Evolutionary conservation across 2,888 invertebrate species (phyloP).

Genomic region (Acrobasis suavella): DNA sequence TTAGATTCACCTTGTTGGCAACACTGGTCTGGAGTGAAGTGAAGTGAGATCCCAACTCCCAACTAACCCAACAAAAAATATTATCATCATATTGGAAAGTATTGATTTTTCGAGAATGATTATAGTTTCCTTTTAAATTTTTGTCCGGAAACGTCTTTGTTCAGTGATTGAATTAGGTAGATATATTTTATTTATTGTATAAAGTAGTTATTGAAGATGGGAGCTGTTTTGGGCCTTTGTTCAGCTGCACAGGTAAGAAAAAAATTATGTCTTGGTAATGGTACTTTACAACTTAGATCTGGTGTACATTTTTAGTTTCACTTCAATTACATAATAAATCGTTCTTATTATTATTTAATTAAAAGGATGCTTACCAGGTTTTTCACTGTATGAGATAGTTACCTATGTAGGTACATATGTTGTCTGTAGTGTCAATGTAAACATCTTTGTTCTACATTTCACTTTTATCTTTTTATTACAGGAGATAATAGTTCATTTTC

Average conservation of each 20-base stretch:
- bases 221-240: slow-evolving; percentile 84
- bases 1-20: no score
- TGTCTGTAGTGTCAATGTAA: neutral
- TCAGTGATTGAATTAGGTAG: neutral
- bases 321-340: no score
- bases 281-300: no score
- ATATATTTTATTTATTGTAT: neutral
- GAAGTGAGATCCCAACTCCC: no score
- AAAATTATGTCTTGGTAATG: neutral
- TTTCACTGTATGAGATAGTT: no score
- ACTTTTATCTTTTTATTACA: neutral
- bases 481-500: neutral
- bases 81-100: neutral
- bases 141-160: neutral
- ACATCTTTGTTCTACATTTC: slow-evolving; percentile 10
- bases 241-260: slow-evolving; percentile 83
- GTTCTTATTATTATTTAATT: no score
- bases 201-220: slow-evolving; percentile 65
- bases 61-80: no score
- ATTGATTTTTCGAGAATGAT: slow-evolving; percentile 4
- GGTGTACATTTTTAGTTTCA: no score
- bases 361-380: no score
- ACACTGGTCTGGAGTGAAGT: no score
- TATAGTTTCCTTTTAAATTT: neutral
- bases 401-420: neutral